These are phyloP conservation scores for Brachylomia viminalis DNA, from an alignment of 2,888 invertebrate species.

Conservation along the genomic window DNA sequence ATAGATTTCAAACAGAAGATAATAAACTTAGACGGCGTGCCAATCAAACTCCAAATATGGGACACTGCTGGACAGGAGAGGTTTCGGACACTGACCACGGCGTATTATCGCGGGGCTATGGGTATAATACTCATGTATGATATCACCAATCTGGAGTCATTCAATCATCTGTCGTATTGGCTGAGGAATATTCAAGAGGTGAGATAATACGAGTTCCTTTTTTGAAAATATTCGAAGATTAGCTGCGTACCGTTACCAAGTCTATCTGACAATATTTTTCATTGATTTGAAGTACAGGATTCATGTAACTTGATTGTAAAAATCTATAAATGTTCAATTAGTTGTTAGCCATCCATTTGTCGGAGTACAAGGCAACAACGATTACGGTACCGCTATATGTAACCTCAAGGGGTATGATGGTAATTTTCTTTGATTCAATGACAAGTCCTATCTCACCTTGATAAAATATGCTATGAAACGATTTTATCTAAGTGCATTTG, in stretches of 20 bases:
- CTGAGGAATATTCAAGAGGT: conserved; percentile 97
- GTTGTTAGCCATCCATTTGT: conserved; percentile 31
- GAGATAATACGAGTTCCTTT: conserved; percentile 56
- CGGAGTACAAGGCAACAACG: conserved; percentile 31
- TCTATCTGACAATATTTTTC: conserved; percentile 27
- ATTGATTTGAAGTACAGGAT: conserved; percentile 22
- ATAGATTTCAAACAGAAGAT: conserved; percentile 98
- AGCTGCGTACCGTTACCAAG: not conserved
- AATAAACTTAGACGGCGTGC: conserved; percentile 96
- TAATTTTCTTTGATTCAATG: conserved; percentile 46
- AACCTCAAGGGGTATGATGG: conserved; percentile 24
- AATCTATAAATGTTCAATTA: conserved; percentile 38
- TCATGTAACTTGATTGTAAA: conserved; percentile 27
- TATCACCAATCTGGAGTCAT: conserved; percentile 97
- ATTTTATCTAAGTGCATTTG: conserved; percentile 19
- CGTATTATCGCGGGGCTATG: conserved; percentile 97
- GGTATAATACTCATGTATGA: conserved; percentile 97
- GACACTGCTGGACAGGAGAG: conserved; percentile 95
- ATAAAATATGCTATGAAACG: conserved; percentile 16
- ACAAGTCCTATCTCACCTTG: conserved; percentile 46
- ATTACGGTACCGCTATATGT: conserved; percentile 33
- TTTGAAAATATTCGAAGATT: conserved; percentile 19
- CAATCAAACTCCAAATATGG: conserved; percentile 96
- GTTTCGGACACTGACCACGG: conserved; percentile 96
- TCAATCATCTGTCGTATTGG: conserved; percentile 97